Conservation (phyloP, 2,888 invertebrate species). For the Automeris io region DNA sequence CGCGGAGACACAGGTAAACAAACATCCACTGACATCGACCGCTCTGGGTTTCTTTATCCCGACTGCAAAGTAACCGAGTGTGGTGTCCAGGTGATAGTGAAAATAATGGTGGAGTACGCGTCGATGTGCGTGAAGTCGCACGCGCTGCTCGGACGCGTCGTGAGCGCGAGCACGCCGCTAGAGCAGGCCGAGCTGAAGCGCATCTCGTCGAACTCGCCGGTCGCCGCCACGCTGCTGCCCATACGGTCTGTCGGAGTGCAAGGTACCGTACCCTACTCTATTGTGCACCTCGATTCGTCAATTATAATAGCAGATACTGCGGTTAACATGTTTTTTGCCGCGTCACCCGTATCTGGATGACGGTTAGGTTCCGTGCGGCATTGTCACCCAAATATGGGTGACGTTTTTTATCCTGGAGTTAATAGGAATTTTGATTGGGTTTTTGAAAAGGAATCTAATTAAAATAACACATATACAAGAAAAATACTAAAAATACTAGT, state of each 20-base stretch:
- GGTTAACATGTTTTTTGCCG: too few relatives aligned
- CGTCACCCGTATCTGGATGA: too few relatives aligned
- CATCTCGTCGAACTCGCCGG: slow-evolving; percentile 84
- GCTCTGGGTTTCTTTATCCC: too few relatives aligned
- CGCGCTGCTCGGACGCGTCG: slow-evolving; percentile 91
- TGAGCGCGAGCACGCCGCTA: slow-evolving; percentile 84
- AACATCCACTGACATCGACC: neutral
- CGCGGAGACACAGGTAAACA: slow-evolving; percentile 91
- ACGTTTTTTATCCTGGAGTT: too few relatives aligned
- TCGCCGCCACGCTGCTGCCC: slow-evolving; percentile 92
- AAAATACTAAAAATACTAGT: too few relatives aligned
- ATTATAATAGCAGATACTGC: too few relatives aligned
- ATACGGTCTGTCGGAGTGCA: slow-evolving; percentile 98
- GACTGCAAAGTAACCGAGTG: neutral
- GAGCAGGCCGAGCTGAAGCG: slow-evolving; percentile 83
- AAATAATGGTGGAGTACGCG: slow-evolving; percentile 95
- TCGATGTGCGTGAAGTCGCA: slow-evolving; percentile 95
- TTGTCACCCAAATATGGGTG: too few relatives aligned
- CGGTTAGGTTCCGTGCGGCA: too few relatives aligned
- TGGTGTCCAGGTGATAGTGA: slow-evolving; percentile 84
- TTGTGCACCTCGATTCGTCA: too few relatives aligned
- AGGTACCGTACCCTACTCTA: slow-evolving; percentile 75
- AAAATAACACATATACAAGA: too few relatives aligned
- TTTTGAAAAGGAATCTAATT: too few relatives aligned
- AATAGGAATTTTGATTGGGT: too few relatives aligned